Conservation (phyloP, 2,888 invertebrate genomes). For the Drosophila pegasa region DNA sequence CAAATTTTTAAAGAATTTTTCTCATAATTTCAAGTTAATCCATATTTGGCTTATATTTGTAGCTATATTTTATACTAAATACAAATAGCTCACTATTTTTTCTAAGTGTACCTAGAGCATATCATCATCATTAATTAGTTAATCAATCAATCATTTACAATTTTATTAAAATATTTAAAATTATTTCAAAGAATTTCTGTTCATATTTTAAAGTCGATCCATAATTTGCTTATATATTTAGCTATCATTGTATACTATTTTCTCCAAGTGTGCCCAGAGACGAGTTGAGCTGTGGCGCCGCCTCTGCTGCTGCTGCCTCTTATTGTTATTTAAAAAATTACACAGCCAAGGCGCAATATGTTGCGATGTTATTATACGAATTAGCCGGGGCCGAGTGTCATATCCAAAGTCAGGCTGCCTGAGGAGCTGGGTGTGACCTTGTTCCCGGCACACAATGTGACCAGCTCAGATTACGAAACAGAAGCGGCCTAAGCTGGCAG, state of each 20-base stretch:
- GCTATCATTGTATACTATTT: no score
- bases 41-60: no score
- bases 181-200: no score
- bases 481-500: conserved; percentile 42
- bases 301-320: conserved; percentile 38
- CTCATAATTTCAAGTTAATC: no score
- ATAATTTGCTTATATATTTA: no score
- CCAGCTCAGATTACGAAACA: conserved; percentile 62
- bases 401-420: conserved; percentile 54
- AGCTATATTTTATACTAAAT: no score
- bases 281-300: conserved; percentile 40
- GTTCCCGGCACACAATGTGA: conserved; percentile 51
- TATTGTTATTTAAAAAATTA: conserved; percentile 64
- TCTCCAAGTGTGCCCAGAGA: conserved; percentile 19
- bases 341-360: conserved; percentile 20
- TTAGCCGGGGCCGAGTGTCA: conserved; percentile 56
- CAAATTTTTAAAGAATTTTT: no score
- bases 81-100: no score
- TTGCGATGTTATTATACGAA: conserved; percentile 58
- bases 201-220: no score
- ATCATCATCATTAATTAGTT: no score
- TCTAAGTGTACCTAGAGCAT: no score
- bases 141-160: no score
- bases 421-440: conserved; percentile 34
- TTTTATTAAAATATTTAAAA: background rate